These are phyloP conservation scores for Chymomyza amoena DNA, from an alignment of 2,888 invertebrate genomes.

Conservation along the genomic window DNA sequence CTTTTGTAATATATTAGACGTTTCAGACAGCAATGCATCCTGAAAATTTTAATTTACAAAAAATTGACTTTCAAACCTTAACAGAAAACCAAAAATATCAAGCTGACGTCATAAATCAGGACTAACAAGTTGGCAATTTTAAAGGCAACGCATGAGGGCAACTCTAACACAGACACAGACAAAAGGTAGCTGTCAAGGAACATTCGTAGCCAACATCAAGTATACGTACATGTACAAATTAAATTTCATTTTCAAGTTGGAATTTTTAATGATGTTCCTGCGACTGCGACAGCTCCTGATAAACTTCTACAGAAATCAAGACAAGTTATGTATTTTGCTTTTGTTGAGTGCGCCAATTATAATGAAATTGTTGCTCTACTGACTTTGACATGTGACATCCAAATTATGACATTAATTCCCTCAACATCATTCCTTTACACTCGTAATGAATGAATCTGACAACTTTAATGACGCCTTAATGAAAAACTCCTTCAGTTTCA, in stretches of 20 bases:
- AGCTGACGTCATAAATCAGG: conserved; percentile 64
- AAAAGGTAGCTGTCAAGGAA: no score
- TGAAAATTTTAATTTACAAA: conserved; percentile 44
- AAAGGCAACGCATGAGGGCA: not conserved
- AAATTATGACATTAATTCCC: not conserved
- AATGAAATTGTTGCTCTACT: not conserved
- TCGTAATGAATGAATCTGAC: no score
- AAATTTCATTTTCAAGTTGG: not conserved
- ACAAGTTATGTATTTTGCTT: not conserved
- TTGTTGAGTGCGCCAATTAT: not conserved
- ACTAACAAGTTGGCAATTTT: conserved; percentile 53
- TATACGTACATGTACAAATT: not conserved
- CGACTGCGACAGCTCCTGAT: not conserved
- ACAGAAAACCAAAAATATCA: conserved; percentile 65
- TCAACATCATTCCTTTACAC: not conserved
- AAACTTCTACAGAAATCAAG: not conserved
- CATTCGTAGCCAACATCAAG: not conserved
- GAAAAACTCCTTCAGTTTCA: no score
- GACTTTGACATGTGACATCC: not conserved
- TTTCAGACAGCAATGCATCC: no score
- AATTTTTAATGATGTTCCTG: not conserved
- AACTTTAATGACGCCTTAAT: no score
- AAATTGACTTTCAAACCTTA: conserved; percentile 15
- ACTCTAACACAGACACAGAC: not conserved
- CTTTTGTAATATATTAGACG: no score